These are phyloP conservation scores for Microhierax caerulescens DNA, from an alignment of 2,797 vertebrate genomes.

Conservation along the genomic window DNA sequence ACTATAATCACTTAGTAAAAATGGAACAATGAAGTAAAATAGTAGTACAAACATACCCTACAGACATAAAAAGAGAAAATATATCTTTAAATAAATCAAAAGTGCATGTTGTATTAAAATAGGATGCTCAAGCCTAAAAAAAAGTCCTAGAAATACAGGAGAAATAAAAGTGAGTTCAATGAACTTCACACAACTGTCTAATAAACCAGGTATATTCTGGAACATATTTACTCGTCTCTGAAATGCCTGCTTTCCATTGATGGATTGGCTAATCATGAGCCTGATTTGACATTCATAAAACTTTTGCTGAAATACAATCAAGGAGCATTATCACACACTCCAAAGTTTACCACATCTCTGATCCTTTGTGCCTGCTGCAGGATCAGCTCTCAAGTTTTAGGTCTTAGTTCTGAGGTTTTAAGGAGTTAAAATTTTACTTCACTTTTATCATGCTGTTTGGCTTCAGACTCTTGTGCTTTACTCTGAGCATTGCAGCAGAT, in stretches of 20 bases:
- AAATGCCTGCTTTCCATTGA: background rate
- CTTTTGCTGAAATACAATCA: background rate
- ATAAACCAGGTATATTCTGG: background rate
- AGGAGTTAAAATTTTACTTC: background rate
- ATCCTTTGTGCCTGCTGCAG: background rate
- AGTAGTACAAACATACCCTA: background rate
- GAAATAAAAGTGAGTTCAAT: background rate
- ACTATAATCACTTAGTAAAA: background rate
- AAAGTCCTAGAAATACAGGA: background rate
- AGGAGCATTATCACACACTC: background rate
- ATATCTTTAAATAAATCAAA: background rate
- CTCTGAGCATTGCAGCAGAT: background rate
- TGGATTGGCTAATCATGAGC: background rate
- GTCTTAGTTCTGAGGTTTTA: background rate
- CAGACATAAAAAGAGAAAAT: background rate
- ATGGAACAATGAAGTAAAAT: background rate
- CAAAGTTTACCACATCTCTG: background rate
- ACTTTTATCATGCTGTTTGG: background rate
- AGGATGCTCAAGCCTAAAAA: background rate
- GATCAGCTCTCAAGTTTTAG: background rate
- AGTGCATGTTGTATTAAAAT: background rate
- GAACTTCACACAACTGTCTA: background rate
- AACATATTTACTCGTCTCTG: background rate
- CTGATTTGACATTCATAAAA: background rate
- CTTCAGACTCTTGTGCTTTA: background rate